Percentiles rank a stretch among this genome's conserved stretches.
Evolutionary conservation across 2,888 invertebrate species (phyloP).

Genomic region (Morpho achilles): DNA sequence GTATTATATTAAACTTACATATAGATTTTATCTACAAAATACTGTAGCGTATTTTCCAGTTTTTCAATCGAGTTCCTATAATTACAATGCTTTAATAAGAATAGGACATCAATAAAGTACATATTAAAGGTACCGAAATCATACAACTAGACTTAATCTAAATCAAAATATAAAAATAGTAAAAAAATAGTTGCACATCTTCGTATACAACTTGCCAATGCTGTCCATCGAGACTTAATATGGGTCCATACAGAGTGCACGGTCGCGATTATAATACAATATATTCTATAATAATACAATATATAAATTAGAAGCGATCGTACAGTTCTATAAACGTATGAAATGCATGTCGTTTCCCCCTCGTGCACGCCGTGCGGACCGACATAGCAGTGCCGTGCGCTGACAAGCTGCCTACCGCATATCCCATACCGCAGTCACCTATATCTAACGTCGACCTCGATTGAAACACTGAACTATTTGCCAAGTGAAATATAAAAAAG

Average conservation of each 20-base stretch:
- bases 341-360: conserved; percentile 16
- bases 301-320: conserved; percentile 21
- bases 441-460: conserved; percentile 44
- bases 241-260: conserved; percentile 25
- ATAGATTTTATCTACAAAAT: conserved; percentile 80
- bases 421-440: conserved; percentile 36
- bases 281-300: conserved; percentile 20
- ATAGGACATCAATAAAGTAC: conserved; percentile 69
- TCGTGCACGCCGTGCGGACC: conserved; percentile 17
- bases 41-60: conserved; percentile 72
- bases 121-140: conserved; percentile 67
- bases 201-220: conserved; percentile 65
- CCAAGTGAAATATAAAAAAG: conserved; percentile 78
- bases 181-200: conserved; percentile 77
- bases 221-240: conserved; percentile 52
- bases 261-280: conserved; percentile 11
- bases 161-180: conserved; percentile 78
- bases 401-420: conserved; percentile 42
- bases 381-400: conserved; percentile 22
- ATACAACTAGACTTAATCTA: conserved; percentile 77
- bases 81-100: conserved; percentile 62
- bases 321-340: conserved; percentile 24
- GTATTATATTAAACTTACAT: conserved; percentile 75
- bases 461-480: conserved; percentile 70
- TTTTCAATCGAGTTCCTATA: conserved; percentile 66